These are phyloP conservation scores for Acomys russatus DNA, from an alignment of 2,797 vertebrate species.

Conservation along the genomic window DNA sequence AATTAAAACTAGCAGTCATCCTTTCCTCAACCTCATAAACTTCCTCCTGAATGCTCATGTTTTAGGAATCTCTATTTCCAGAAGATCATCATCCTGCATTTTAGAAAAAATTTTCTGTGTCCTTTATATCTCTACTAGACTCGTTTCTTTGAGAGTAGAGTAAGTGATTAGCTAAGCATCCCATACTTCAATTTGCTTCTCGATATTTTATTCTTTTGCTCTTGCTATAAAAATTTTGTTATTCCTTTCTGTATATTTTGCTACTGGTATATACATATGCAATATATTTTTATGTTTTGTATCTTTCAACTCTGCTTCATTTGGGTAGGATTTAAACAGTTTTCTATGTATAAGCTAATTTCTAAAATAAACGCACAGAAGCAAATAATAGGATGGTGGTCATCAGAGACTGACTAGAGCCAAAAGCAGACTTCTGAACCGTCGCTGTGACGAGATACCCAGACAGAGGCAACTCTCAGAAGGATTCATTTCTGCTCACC, in stretches of 20 bases:
- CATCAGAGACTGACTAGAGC: background rate
- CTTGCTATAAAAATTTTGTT: background rate
- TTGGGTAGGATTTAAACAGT: background rate
- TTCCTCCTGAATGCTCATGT: slow-evolving; percentile 20
- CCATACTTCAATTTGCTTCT: background rate
- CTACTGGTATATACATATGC: background rate
- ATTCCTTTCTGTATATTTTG: background rate
- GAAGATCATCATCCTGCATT: background rate
- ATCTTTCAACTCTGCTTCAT: background rate
- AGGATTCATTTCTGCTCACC: too few species aligned
- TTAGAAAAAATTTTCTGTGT: slow-evolving; percentile 28
- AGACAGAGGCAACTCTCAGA: too few species aligned
- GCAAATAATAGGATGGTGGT: background rate
- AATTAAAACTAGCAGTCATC: background rate
- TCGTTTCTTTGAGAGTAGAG: background rate
- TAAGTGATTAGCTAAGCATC: background rate
- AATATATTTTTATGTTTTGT: background rate
- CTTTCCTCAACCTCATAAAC: background rate
- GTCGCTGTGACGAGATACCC: too few species aligned
- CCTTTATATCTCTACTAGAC: slow-evolving; percentile 30
- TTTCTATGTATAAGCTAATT: background rate
- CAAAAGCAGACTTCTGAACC: too few species aligned
- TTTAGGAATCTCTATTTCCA: slow-evolving; percentile 9
- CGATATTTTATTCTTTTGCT: background rate
- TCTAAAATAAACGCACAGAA: background rate